Conservation (phyloP, 2,888 invertebrate genomes). For the Diogma glabrata region DNA sequence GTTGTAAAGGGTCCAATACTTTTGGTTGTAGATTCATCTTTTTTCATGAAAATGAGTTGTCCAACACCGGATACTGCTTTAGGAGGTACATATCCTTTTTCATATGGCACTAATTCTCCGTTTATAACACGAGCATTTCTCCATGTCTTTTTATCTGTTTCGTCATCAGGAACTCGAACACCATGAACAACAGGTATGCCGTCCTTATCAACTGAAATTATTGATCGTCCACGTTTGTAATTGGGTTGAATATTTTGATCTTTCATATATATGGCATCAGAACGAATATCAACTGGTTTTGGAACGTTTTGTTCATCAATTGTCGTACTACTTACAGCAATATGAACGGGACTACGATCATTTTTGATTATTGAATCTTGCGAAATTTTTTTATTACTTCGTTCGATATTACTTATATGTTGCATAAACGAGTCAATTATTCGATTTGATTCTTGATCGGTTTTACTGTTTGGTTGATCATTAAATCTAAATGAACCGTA, state of each 20-base stretch:
- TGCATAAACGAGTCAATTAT: constrained; percentile 21
- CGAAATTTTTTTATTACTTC: constrained; percentile 10
- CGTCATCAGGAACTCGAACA: constrained; percentile 72
- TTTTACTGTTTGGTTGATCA: not conserved
- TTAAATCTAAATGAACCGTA: constrained; percentile 24
- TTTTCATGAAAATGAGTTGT: constrained; percentile 12
- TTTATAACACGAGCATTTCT: constrained; percentile 81
- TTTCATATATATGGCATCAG: constrained; percentile 49
- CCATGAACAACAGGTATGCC: constrained; percentile 74
- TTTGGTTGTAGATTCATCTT: not conserved
- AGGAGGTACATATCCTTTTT: constrained; percentile 53
- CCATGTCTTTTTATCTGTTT: constrained; percentile 73
- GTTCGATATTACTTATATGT: constrained; percentile 19
- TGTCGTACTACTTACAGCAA: constrained; percentile 41
- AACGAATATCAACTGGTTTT: constrained; percentile 55
- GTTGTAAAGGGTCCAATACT: constrained; percentile 46
- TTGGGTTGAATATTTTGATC: constrained; percentile 24
- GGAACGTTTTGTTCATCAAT: constrained; percentile 46
- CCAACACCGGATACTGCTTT: constrained; percentile 35
- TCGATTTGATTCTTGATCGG: constrained; percentile 16
- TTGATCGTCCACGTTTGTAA: constrained; percentile 49
- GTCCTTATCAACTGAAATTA: constrained; percentile 52
- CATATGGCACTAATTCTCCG: constrained; percentile 65
- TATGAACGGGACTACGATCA: constrained; percentile 44
- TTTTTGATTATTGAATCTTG: constrained; percentile 37